Base-by-base conservation (phyloP, 2,888 invertebrate genomes). In the Andrena bicolor region DNA sequence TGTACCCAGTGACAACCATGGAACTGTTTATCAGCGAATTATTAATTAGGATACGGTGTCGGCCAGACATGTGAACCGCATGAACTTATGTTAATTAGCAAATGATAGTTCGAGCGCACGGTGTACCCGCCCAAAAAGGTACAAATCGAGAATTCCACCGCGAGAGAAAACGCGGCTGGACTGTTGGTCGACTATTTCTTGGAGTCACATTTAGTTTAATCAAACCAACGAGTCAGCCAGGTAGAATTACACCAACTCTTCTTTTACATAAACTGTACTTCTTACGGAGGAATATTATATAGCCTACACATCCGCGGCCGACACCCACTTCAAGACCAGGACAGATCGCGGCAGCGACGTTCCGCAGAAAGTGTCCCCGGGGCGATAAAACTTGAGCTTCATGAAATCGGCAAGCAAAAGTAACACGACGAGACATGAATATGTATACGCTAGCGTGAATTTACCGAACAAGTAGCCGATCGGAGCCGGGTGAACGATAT, bases 11-110 rank as follows among this genome's bases (percentile, higher is more conserved):
- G n/a, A 73, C 63, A 58, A 23, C 2, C 60, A 2, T 8, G 26
- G 49, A 60, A 68, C 0, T 13, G 28, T 30, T 51, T 51, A 49
- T 75, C 64, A 6, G 28, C 2, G 5, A 80, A 77, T 77, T 77
- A 66, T 70, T 71, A 71, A 80, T 77, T 71, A 60, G 61, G 20
- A 4, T 32, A 32, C 61, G 56, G 8, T 61, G 10, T 26, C 0
- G 8, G 6, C 2, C n/a, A 23, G 64, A 61, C 61, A 65, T 30
- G 49, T 10, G 32, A 68, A 60, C 26, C 20, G 23, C 20, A 49
- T 8, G 7, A 8, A 41, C 10, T 41, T 23, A 8, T 41, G 10
- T n/a, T 28, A 35, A 69, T 53, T 41, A 69, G n/a, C 49, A 10
- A 28, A 20, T 28, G 35, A 35, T 65, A 35, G 60, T 65, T 49